Conservation (phyloP, 2,888 invertebrate genomes). For the Vanessa cardui region DNA sequence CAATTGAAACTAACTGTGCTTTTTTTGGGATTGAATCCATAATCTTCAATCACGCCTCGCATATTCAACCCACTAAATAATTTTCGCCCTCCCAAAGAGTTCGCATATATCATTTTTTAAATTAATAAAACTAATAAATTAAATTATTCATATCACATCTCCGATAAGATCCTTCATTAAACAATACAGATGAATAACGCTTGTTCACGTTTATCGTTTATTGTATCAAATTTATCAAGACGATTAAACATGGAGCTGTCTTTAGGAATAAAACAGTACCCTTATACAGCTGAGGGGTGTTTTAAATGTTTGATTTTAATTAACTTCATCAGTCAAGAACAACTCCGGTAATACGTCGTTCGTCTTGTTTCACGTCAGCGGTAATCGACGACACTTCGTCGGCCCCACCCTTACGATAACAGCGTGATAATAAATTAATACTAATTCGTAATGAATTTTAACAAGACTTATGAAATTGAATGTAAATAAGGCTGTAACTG, state of each 20-base stretch:
- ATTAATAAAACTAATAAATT: background rate
- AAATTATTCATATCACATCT: slow-evolving; percentile 2
- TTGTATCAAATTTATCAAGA: slow-evolving; percentile 37
- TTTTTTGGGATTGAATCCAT: no score
- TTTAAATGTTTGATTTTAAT: slow-evolving; percentile 77
- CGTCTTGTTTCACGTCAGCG: slow-evolving; percentile 66
- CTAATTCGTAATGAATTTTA: slow-evolving; percentile 28
- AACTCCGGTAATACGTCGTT: slow-evolving; percentile 49
- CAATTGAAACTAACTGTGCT: no score
- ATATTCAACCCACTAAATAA: no score
- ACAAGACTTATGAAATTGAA: background rate
- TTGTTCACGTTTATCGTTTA: slow-evolving; percentile 32
- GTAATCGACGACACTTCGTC: slow-evolving; percentile 69
- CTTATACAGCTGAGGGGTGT: slow-evolving; percentile 40
- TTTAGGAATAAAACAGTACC: slow-evolving; percentile 27
- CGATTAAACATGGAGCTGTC: slow-evolving; percentile 39
- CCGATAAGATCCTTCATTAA: slow-evolving; percentile 1
- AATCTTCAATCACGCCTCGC: no score
- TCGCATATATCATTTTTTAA: no score
- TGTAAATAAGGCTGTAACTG: background rate
- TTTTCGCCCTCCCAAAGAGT: no score
- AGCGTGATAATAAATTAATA: slow-evolving; percentile 19
- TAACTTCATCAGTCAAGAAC: slow-evolving; percentile 56
- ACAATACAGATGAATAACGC: slow-evolving; percentile 5
- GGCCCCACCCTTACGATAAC: slow-evolving; percentile 44